Conservation (phyloP, 1,140 invertebrate species). For the Harpegnathos saltator region DNA sequence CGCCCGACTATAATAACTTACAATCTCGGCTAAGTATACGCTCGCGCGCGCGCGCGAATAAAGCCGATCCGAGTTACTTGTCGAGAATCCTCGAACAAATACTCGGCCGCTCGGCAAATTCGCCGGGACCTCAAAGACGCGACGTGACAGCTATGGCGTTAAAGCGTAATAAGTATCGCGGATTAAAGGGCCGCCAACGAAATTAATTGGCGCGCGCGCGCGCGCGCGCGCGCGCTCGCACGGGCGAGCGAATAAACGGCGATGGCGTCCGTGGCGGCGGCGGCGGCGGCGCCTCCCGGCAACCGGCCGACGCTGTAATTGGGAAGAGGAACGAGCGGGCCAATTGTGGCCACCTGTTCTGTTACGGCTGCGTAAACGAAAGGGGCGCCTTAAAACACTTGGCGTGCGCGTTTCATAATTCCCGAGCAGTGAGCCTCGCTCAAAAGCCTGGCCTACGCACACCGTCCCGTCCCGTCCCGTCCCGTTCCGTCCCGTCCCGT, state of each 20-base stretch:
- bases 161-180: slow-evolving; percentile 40
- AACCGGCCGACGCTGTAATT: slow-evolving; percentile 44
- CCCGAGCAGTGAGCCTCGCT: slow-evolving; percentile 20
- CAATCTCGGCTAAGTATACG: neutral
- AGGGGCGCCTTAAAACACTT: slow-evolving; percentile 52
- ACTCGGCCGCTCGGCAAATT: slow-evolving; percentile 8
- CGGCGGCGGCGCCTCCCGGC: slow-evolving; percentile 20
- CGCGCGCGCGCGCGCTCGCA: too few relatives aligned
- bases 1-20: neutral
- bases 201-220: slow-evolving; percentile 49
- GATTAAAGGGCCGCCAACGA: slow-evolving; percentile 40
- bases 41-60: neutral
- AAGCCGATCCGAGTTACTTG: neutral
- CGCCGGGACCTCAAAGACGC: slow-evolving; percentile 15
- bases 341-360: slow-evolving; percentile 58
- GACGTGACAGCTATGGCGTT: slow-evolving; percentile 39
- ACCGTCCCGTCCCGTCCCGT: slow-evolving; percentile 41
- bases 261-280: too few relatives aligned
- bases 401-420: slow-evolving; percentile 54
- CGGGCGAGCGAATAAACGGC: too few relatives aligned
- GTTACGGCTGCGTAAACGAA: slow-evolving; percentile 49
- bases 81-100: neutral
- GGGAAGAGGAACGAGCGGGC: slow-evolving; percentile 51
- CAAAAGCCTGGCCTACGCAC: slow-evolving; percentile 6
- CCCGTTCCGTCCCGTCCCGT: slow-evolving; percentile 19